Base-by-base conservation (phyloP, 2,888 invertebrate species). In the Lithophane socia region DNA sequence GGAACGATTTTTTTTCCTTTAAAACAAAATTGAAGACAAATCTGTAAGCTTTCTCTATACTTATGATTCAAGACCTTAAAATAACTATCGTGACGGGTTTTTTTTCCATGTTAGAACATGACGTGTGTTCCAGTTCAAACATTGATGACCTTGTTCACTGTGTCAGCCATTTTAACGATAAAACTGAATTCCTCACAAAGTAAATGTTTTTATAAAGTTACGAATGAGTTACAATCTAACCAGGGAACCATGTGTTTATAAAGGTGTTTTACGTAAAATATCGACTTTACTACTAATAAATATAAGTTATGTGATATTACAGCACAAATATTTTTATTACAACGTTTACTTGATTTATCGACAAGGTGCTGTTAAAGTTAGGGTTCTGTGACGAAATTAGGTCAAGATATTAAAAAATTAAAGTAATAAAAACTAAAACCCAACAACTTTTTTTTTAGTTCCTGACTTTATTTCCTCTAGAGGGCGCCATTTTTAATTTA, bases 331-430 rank as follows among this genome's bases (percentile, higher is more conserved):
- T 92, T 92, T 89, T 92, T 88, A 90, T 90, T 87, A 85, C 88
- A 76, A 79, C 88, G 83, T 89, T 88, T 87, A 85, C 83, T 80
- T 92, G 91, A 93, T 93, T 93, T 93, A 93, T 91, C 80, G 83
- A 86, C 85, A 88, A 92, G 90, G 91, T 92, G 89, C 79, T 82
- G 90, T 73, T 77, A 73, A 76, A 68, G 80, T 89, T 90, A 86
- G 92, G 75, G 92, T 86, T 90, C 91, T 84, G 81, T 81, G 21
- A n/a, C 2, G 7, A 68, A 83, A 75, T 69, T 70, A 79, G 77
- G 73, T 78, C 58, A 58, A 9, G 1, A 8, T 8, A 42, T 21
- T n/a, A 47, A n/a, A n/a, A n/a, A n/a, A n/a, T n/a, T n/a, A n/a
- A n/a, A n/a, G n/a, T n/a, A n/a, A n/a, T n/a, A n/a, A n/a, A n/a